Evolutionary conservation across 2,888 invertebrate species (phyloP), one percentile per base, ranked within the genome.

Genomic region (Erebia ligea): DNA sequence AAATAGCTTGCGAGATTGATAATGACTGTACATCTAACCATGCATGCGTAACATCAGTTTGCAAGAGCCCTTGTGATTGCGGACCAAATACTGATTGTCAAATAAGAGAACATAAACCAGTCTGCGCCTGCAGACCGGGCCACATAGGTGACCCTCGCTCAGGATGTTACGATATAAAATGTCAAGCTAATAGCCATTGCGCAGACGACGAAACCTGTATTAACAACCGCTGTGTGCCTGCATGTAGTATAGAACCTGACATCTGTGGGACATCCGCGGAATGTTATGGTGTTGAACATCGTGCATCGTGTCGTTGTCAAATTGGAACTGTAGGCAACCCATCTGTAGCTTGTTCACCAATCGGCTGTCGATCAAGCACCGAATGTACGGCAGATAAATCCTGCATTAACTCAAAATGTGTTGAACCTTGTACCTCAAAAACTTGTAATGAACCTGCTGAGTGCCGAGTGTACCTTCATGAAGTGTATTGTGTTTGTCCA

Each of bases 111-210:
- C 98, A 98, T 82, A 97, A 97, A 84, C 97, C 98, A 0, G 96
- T 97, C 0, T 98, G 98, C 81, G 96, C 97, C 0, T 98, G 98
- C 85, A 94, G 95, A 73, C 95, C 95, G 80, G 98, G 97, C 61
- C 98, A 95, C 79, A 96, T 97, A 75, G 98, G 98, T 68, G 97
- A 97, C 84, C 97, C 98, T 42, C 96, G 97, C 80, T 95, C 96
- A 11, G 96, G 96, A 79, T 98, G 98, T 84, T 94, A 95, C 57
- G 95, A 95, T 87, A 94, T 96, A 66, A 95, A 96, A 73, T 98
- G 98, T 82, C 94, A 95, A 82, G 94, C 95, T 40, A 95, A 97
- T 79, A 94, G 94, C 50, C 97, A 98, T 79, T 98, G 98, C 82
- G 96, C 96, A 19, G 95, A 96, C 61, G 96, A 97, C 70, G 97